Evolutionary conservation across 1,140 invertebrate species (phyloP), one percentile per base, ranked within the genome.

Genomic region (Trigoniulus corallinus): DNA sequence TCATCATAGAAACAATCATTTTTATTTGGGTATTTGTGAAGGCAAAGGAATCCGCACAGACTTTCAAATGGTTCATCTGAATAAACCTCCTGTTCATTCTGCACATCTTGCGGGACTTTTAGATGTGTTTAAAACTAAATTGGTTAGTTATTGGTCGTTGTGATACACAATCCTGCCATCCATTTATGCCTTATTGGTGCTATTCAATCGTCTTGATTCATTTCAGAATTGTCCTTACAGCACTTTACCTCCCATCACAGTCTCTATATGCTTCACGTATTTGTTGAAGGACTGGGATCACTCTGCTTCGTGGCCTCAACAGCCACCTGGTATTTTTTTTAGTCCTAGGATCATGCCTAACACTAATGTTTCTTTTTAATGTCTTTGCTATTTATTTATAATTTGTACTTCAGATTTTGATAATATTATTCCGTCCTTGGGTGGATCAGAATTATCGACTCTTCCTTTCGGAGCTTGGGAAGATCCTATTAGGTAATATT

Each of bases 1-100:
- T 21, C 70, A 82, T 58, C 79, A 87, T 63, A 73, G 73, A 50
- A 81, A 80, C 73, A 82, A 87, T 60, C 79, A 81, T 56, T 83
- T 78, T 68, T 95, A 82, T 66, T 66, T 81, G 34, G 88, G 88
- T 23, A 74, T 83, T 10, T 81, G 77, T 59, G 75, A 85, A 62
- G 77, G 79, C 26, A 78, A 73, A 60, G 80, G 80, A 45, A 72
- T 80, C 7, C 74, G 80, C 54, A 79, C 80, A 23, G 79, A 81
- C 61, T 91, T 87, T 67, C 82, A 93, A 59, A 87, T 92, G 74
- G 80, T 91, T 51, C 85, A 92, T 62, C 71, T 95, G 37, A 81
- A 80, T 60, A 77, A 77, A 58, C 73, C 82, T 50, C 86, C 87
- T n/a, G 70, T 74, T 37, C 80, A 88, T 58, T 89, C 80, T 59